These are phyloP conservation scores for Lomographa bimaculata DNA, from an alignment of 2,888 invertebrate genomes.

Conservation along the genomic window DNA sequence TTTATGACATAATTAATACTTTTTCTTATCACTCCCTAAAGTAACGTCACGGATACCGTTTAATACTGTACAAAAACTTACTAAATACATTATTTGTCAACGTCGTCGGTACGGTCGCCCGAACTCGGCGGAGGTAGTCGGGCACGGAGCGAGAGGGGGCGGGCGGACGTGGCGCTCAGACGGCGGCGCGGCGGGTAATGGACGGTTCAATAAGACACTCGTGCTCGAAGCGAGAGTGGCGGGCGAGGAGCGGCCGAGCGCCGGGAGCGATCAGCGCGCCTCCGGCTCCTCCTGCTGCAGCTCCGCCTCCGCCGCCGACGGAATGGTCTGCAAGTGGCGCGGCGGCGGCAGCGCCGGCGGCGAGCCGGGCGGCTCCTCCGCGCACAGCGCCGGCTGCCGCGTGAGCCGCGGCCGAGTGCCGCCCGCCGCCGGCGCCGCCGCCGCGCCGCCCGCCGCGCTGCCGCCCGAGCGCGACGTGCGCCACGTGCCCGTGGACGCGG, in stretches of 20 bases:
- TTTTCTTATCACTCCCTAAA: constrained; percentile 29
- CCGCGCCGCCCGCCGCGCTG: constrained; percentile 86
- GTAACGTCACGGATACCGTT: constrained; percentile 33
- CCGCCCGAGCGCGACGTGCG: constrained; percentile 93
- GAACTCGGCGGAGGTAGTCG: too few relatives aligned
- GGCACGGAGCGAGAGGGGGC: not conserved
- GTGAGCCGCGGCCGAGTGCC: constrained; percentile 91
- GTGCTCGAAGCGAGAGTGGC: constrained; percentile 9
- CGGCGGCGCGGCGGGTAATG: constrained; percentile 31
- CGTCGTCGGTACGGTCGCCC: not conserved
- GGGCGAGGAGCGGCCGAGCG: constrained; percentile 12
- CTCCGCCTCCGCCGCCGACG: constrained; percentile 69
- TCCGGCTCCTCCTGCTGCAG: constrained; percentile 54
- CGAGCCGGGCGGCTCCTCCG: constrained; percentile 86
- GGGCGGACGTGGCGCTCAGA: not conserved
- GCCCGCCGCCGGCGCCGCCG: constrained; percentile 90
- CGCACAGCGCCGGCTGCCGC: constrained; percentile 91
- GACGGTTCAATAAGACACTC: constrained; percentile 53
- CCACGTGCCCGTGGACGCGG: constrained; percentile 95
- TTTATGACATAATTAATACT: constrained; percentile 44
- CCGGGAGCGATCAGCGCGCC: constrained; percentile 42
- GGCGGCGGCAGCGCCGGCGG: constrained; percentile 46
- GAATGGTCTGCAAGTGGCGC: constrained; percentile 66
- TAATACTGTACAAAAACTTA: constrained; percentile 61
- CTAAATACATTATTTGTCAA: constrained; percentile 16